Evolutionary conservation across 1,140 invertebrate species (phyloP).

Genomic region (Drosophila murphyi): DNA sequence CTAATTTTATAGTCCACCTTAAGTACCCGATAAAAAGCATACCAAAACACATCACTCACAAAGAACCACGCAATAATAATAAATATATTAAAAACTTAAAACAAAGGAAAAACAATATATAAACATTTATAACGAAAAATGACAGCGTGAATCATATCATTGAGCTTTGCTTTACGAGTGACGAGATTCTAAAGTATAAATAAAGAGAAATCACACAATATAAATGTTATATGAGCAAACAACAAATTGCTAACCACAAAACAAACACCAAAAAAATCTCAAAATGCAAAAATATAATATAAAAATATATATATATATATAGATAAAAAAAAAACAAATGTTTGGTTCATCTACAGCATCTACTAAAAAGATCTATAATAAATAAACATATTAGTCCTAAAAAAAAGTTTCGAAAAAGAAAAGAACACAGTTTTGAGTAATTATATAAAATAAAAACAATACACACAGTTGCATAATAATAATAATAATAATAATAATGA

Average conservation of each 20-base stretch:
- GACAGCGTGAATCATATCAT: conserved; percentile 70
- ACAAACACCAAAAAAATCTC: conserved; percentile 22
- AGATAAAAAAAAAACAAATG: conserved; percentile 2
- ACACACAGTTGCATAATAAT: conserved; percentile 46
- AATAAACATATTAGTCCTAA: conserved; percentile 31
- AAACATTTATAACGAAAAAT: conserved; percentile 31
- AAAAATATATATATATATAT: background rate
- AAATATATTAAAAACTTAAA: conserved; percentile 7
- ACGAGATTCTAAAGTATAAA: conserved; percentile 66
- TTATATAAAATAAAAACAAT: conserved; percentile 15
- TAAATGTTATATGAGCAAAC: conserved; percentile 58
- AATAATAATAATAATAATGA: conserved; percentile 36
- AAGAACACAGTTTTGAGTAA: conserved; percentile 21
- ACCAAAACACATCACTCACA: conserved; percentile 14
- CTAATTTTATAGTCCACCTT: conserved; percentile 1
- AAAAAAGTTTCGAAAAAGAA: conserved; percentile 54
- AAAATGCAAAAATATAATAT: conserved; percentile 20
- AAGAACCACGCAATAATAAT: conserved; percentile 14
- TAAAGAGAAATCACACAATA: conserved; percentile 42
- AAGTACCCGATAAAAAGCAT: background rate
- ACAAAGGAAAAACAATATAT: conserved; percentile 8
- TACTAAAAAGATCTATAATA: conserved; percentile 33
- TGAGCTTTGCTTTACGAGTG: conserved; percentile 72
- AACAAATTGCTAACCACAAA: conserved; percentile 39
- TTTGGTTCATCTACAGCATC: conserved; percentile 23